These are phyloP conservation scores for Epizoanthus ramosus DNA, from an alignment of 92 coral and sea anemone genomes.

Conservation along the genomic window DNA sequence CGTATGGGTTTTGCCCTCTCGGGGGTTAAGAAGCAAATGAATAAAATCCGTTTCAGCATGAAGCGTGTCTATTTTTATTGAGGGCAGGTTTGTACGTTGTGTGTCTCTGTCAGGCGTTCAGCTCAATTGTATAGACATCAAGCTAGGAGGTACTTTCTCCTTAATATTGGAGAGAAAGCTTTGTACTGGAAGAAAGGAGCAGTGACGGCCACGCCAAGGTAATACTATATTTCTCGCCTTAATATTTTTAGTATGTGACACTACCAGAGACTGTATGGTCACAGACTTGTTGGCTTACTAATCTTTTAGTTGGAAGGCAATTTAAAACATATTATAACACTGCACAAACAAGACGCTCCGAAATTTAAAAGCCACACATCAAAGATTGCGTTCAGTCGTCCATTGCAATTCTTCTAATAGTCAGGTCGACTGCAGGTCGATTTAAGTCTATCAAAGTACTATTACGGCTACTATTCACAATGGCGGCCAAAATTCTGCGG, in stretches of 20 bases:
- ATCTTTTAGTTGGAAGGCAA: neutral
- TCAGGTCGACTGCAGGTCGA: too few species aligned
- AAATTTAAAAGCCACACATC: conserved; percentile 7
- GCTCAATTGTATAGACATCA: conserved; percentile 12
- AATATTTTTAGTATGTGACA: neutral
- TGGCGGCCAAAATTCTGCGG: conserved; percentile 30
- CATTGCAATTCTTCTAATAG: conserved; percentile 3
- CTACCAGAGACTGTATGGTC: neutral
- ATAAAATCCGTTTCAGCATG: conserved; percentile 40
- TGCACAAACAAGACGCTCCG: neutral
- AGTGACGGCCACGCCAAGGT: conserved; percentile 13
- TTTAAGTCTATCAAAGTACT: conserved; percentile 18
- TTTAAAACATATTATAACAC: neutral
- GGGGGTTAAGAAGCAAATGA: conserved; percentile 30
- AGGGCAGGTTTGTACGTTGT: conserved; percentile 11
- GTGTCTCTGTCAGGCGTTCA: conserved; percentile 15
- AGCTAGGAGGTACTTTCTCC: conserved; percentile 1
- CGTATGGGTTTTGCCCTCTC: conserved; percentile 40
- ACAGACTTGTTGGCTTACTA: neutral
- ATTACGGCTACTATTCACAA: too few species aligned
- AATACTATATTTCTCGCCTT: neutral
- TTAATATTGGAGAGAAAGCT: neutral
- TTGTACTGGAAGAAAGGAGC: neutral
- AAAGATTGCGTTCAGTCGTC: conserved; percentile 14
- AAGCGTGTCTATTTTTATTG: conserved; percentile 9